A percentile compares a stretch with the other conserved stretches of the same genome.
Evolutionary conservation across 2,797 vertebrate species (phyloP).

Genomic region (Diglossa cyanea): DNA sequence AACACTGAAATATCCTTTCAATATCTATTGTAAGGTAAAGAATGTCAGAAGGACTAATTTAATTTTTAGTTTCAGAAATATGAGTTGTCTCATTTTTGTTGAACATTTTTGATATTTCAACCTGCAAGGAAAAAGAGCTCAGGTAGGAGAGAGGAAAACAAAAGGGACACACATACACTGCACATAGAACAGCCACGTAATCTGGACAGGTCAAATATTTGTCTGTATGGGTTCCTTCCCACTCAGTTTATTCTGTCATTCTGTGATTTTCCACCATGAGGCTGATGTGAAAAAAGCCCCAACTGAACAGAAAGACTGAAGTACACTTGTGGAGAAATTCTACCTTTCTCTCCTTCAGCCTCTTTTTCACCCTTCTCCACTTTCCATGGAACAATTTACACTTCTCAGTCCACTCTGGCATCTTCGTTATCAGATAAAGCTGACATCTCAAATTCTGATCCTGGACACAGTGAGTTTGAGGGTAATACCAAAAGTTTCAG

Average conservation of each 20-base stretch:
- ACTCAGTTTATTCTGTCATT: not conserved
- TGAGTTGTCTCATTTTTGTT: not conserved
- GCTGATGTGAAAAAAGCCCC: rapidly evolving
- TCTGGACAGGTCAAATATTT: not conserved
- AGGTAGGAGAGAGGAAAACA: not conserved
- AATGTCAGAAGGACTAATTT: not conserved
- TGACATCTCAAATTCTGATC: not conserved
- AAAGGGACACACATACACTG: not conserved
- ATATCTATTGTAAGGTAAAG: not conserved
- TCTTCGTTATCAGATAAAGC: not conserved
- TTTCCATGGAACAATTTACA: rapidly evolving
- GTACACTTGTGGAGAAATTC: not conserved
- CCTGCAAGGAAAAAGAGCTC: not conserved
- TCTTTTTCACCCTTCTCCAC: not conserved
- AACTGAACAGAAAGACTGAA: not conserved
- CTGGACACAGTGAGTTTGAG: not conserved
- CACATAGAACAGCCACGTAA: not conserved
- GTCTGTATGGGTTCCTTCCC: not conserved
- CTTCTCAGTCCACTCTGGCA: not conserved
- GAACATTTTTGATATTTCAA: not conserved
- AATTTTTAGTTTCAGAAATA: not conserved
- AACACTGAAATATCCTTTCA: not conserved
- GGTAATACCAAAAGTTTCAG: not conserved
- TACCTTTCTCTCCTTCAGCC: not conserved
- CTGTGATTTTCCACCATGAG: not conserved